Conservation (phyloP, 1,140 invertebrate genomes). For the Galleria mellonella region DNA sequence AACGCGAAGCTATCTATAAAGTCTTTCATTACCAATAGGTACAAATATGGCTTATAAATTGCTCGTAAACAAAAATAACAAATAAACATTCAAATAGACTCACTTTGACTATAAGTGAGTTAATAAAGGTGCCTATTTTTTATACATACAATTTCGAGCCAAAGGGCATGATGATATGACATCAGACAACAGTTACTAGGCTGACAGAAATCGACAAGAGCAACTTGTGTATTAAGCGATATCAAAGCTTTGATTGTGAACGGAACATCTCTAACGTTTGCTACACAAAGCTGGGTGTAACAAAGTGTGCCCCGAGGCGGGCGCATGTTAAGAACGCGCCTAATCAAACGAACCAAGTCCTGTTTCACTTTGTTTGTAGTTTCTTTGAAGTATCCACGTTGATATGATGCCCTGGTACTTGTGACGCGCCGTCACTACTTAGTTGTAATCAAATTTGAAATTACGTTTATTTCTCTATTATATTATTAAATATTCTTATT, state of each 20-base stretch:
- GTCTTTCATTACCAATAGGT: too few relatives aligned
- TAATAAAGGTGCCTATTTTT: too few relatives aligned
- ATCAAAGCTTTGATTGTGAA: slow-evolving; percentile 14
- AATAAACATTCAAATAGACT: too few relatives aligned
- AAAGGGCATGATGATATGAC: neutral
- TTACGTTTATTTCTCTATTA: neutral
- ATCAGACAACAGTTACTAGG: slow-evolving; percentile 6
- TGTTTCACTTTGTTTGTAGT: slow-evolving; percentile 44
- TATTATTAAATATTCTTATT: too few relatives aligned
- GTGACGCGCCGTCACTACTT: slow-evolving; percentile 16
- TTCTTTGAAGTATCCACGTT: slow-evolving; percentile 44
- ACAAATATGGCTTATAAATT: too few relatives aligned
- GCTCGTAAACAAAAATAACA: too few relatives aligned
- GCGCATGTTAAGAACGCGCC: slow-evolving; percentile 37
- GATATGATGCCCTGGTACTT: slow-evolving; percentile 38
- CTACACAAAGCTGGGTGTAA: slow-evolving; percentile 28
- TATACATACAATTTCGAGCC: too few relatives aligned
- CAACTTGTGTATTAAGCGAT: slow-evolving; percentile 17
- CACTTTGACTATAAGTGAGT: too few relatives aligned
- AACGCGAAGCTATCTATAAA: too few relatives aligned
- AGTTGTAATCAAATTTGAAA: slow-evolving; percentile 1
- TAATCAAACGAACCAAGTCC: slow-evolving; percentile 45
- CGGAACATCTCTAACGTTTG: slow-evolving; percentile 24
- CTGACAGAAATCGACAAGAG: slow-evolving; percentile 36
- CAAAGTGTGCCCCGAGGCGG: slow-evolving; percentile 38